Base-by-base conservation (phyloP, 2,113 vertebrate genomes). In the Athene cunicularia region DNA sequence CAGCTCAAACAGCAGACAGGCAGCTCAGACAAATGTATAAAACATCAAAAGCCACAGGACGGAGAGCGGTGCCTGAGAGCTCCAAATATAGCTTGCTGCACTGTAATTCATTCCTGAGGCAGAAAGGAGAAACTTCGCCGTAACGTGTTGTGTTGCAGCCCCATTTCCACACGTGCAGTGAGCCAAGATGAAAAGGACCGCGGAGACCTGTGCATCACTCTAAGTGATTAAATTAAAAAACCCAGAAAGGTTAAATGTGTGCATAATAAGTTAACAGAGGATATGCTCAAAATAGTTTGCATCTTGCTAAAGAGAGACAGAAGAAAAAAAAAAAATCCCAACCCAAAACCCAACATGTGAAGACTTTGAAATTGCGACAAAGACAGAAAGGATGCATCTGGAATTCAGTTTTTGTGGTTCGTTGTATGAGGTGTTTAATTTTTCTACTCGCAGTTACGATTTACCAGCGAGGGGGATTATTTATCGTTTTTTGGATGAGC, bases 1-100 rank as follows among this genome's bases (percentile, higher is more conserved):
- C 80, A 77, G 82, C 88, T 91, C 71, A 24, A 94, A 23, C 4
- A 2, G 74, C 77, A 94, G 96, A 91, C 86, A 79, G 97, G 86
- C 94, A 80, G 95, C 97, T 93, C 94, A 96, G 90, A 64, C 79
- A 56, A 92, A 98, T 96, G 77, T 95, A 98, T 98, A 97, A 98
- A 98, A 98, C 97, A 98, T 98, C 98, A 98, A 98, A 98, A 97
- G 93, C 55, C 53, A 14, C 4, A 24, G 85, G 68, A 83, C 84
- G 83, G 77, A 80, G 91, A 91, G 72, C 71, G 6, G 76, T 62
- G 91, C 84, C 37, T 43, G 86, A 9, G 90, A 68, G 94, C 86
- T 96, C 93, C 92, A 90, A 91, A 95, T 88, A 79, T 56, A 96
- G 93, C 85, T 55, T 55, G 26, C 95, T 12, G 81, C 86, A 59